Evolutionary conservation across 2,797 vertebrate genomes (phyloP), one percentile per base, ranked within the genome.

Genomic region (Sebastes alutus): DNA sequence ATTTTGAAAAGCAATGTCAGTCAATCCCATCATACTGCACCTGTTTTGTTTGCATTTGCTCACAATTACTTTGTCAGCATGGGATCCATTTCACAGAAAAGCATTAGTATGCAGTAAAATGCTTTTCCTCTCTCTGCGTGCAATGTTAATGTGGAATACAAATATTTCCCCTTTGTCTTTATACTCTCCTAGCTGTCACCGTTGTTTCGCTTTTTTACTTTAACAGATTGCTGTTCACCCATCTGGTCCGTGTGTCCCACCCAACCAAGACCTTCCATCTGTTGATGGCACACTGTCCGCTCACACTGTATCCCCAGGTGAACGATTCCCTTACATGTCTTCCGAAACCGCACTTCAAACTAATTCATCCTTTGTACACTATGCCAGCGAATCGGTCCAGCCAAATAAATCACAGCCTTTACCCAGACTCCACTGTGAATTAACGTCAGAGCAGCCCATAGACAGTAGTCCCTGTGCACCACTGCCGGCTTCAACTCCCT

Each of bases 211-310:
- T 88, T 56, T 92, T 78, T 91, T 82, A 49, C 79, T 88, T 86
- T 54, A 89, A 78, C 93, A 96, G 95, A 93, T 82, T 84, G 72
- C 89, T 49, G 81, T 80, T 87, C 85, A 70, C 83, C 73, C 87
- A 33, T 77, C 82, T 78, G 89, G 80, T 75, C 64, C 84, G 82
- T 72, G 84, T 55, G 80, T 85, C 88, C 80, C 85, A 84, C 78
- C 88, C 69, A 82, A 82, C 87, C 88, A 77, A 77, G 82, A 91
- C 66, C 83, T 73, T 80, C 87, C 83, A 84, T 86, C 82, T 87
- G 80, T 67, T 63, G 87, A 90, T 75, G 89, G 74, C 82, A 29
- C 75, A 61, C 85, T 29, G 79, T 89, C 87, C 72, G 3, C 76
- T 86, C 79, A 66, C 64, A 30, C 89, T 74, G 81, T 83, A 79